These are phyloP conservation scores for Bovichtus variegatus DNA, from an alignment of 2,797 vertebrate species.

Conservation along the genomic window DNA sequence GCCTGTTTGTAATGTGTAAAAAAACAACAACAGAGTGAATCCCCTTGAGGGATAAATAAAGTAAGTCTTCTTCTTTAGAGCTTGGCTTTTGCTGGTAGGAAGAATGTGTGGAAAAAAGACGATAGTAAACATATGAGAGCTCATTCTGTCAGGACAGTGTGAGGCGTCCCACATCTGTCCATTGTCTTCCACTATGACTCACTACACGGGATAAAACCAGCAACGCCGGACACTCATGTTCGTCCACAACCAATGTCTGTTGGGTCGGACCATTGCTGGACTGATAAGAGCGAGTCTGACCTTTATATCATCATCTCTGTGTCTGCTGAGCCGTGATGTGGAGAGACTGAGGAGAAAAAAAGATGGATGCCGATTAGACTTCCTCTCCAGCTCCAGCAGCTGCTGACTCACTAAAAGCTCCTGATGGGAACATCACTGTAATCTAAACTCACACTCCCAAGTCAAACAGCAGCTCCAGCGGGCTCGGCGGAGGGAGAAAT, in stretches of 20 bases:
- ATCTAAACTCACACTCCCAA: constrained; percentile 17
- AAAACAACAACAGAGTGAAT: no score
- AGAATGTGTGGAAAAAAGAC: no score
- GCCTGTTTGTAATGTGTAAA: no score
- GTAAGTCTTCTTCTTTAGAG: no score
- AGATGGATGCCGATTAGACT: neutral
- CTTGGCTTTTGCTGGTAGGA: no score
- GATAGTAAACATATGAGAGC: neutral
- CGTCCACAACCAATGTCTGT: neutral
- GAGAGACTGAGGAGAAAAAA: neutral
- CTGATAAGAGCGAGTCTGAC: neutral
- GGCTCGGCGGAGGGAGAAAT: neutral
- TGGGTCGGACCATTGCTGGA: neutral
- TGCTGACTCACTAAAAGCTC: constrained; percentile 5
- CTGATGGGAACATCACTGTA: constrained; percentile 4
- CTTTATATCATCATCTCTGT: neutral
- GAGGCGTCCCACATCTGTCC: no score
- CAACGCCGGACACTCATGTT: neutral
- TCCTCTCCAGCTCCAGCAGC: constrained; percentile 1
- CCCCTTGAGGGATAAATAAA: no score
- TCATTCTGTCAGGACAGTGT: neutral
- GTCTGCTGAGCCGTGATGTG: neutral
- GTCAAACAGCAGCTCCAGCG: neutral
- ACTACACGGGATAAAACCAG: neutral
- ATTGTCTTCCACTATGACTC: neutral